Evolutionary conservation across 1,140 invertebrate species (phyloP).

Genomic region (Episyrphus balteatus): DNA sequence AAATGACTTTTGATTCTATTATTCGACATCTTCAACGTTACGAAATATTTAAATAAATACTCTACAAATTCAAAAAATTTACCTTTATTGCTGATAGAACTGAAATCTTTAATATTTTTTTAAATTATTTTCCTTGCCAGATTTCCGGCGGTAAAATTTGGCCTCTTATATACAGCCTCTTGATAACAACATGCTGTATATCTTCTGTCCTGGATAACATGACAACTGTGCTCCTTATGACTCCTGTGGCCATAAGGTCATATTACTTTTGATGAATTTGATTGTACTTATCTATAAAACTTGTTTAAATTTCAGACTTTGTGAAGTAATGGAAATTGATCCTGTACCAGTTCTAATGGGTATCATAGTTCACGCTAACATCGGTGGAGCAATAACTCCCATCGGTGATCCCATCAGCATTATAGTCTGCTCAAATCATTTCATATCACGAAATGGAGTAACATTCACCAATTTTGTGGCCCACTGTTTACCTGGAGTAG

Average conservation of each 20-base stretch:
- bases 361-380: constrained; percentile 66
- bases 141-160: constrained; percentile 58
- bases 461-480: constrained; percentile 55
- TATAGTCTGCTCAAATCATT: constrained; percentile 61
- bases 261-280: neutral
- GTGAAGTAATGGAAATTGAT: constrained; percentile 68
- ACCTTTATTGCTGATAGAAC: too few relatives aligned
- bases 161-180: constrained; percentile 60
- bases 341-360: constrained; percentile 59
- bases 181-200: constrained; percentile 56
- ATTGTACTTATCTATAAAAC: neutral
- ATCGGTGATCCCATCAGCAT: constrained; percentile 76
- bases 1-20: too few relatives aligned
- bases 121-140: constrained; percentile 9
- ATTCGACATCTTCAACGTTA: too few relatives aligned
- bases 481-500: constrained; percentile 56
- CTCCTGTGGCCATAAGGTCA: constrained; percentile 62
- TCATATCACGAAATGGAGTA: constrained; percentile 50
- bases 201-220: constrained; percentile 72
- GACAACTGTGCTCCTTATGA: constrained; percentile 64
- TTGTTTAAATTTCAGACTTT: constrained; percentile 41
- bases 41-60: too few relatives aligned
- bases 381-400: constrained; percentile 66
- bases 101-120: too few relatives aligned
- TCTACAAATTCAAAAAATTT: too few relatives aligned